Evolutionary conservation across 2,113 vertebrate species (phyloP).

Genomic region (Sphyrna mokarran): DNA sequence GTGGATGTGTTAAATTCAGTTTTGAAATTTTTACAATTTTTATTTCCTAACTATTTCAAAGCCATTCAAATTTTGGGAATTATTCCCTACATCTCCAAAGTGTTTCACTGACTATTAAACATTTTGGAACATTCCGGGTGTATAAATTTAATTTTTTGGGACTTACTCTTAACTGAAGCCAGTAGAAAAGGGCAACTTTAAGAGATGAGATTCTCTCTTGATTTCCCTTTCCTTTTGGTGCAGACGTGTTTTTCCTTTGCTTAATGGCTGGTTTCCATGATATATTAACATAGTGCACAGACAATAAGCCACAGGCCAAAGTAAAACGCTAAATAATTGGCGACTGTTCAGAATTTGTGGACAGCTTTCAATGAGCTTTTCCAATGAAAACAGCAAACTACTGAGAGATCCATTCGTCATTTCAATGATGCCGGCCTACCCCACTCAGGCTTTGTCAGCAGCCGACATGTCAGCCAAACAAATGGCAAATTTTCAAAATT

Average conservation of each 20-base stretch:
- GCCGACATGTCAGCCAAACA: not conserved
- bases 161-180: not conserved
- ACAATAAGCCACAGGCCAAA: not conserved
- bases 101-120: not conserved
- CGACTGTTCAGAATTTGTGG: not conserved
- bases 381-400: not conserved
- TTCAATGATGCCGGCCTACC: not conserved
- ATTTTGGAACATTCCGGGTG: not conserved
- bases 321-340: not conserved
- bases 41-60: not conserved
- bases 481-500: not conserved
- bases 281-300: not conserved
- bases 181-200: not conserved
- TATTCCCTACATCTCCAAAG: not conserved
- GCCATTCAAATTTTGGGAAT: not conserved
- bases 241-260: not conserved
- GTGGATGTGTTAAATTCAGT: not conserved
- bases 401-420: not conserved
- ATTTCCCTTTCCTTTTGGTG: not conserved
- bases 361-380: not conserved
- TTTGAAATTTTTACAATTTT: not conserved
- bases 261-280: conserved; percentile 16
- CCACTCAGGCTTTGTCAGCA: not conserved
- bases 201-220: not conserved
- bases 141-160: too few species aligned